These are phyloP conservation scores for Spinibarbus caldwelli DNA, from an alignment of 2,797 vertebrate genomes.

Conservation along the genomic window DNA sequence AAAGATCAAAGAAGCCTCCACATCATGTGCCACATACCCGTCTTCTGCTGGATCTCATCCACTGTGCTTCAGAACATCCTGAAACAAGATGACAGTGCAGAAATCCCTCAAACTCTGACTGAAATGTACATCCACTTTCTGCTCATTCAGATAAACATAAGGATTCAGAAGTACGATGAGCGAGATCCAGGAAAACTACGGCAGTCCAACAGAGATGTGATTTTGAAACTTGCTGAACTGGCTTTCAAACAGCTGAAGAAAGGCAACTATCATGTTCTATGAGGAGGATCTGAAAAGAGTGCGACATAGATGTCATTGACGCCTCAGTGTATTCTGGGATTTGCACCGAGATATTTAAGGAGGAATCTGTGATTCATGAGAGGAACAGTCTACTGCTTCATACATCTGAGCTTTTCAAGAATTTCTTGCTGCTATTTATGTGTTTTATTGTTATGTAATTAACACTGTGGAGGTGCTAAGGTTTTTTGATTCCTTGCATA, in stretches of 20 bases:
- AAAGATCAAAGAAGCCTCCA: slow-evolving; percentile 15
- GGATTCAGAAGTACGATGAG: slow-evolving; percentile 19
- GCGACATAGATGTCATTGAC: slow-evolving; percentile 25
- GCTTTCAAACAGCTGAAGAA: slow-evolving; percentile 47
- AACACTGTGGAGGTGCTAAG: slow-evolving; percentile 37
- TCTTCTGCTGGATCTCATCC: slow-evolving; percentile 56
- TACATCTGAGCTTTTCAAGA: slow-evolving; percentile 53
- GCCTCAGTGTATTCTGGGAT: slow-evolving; percentile 43
- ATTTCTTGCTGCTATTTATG: slow-evolving; percentile 48
- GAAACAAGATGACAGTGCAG: not conserved
- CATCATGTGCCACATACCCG: slow-evolving; percentile 55
- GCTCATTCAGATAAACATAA: slow-evolving; percentile 41
- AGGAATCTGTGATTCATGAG: slow-evolving; percentile 39
- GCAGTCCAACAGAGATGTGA: not conserved
- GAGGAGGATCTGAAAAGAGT: slow-evolving; percentile 41
- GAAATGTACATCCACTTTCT: slow-evolving; percentile 55
- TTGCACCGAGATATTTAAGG: slow-evolving; percentile 44
- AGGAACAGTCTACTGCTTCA: slow-evolving; percentile 50
- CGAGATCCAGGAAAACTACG: not conserved
- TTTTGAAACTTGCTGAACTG: slow-evolving; percentile 43
- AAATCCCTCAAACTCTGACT: slow-evolving; percentile 54
- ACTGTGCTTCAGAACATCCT: slow-evolving; percentile 49
- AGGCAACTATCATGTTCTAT: slow-evolving; percentile 47
- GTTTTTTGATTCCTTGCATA: slow-evolving; percentile 6
- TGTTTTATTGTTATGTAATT: slow-evolving; percentile 33